phyloP scores from a whole-genome alignment of 2,888 invertebrate genomes.

The Drosophila ochracea region DNA sequence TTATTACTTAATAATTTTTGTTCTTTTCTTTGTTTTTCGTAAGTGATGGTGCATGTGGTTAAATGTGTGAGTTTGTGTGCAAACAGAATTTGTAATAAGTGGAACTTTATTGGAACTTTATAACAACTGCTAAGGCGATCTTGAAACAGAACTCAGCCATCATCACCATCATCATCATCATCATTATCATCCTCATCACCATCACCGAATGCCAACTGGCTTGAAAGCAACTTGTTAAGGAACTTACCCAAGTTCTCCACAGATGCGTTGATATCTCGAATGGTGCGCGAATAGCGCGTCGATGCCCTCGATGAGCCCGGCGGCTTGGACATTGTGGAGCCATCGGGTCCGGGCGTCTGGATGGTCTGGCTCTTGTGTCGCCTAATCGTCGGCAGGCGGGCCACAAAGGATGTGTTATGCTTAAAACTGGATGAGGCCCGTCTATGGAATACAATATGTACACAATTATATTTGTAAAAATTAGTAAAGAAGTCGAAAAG shows the following conservation, averaged over 20 bases:
- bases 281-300: constrained; percentile 87
- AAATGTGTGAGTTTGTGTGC: constrained; percentile 48
- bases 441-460: constrained; percentile 83
- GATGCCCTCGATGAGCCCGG: constrained; percentile 75
- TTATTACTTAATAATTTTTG: constrained; percentile 12
- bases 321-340: constrained; percentile 73
- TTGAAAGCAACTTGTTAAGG: constrained; percentile 11
- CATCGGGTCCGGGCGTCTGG: constrained; percentile 88
- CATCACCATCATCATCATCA: constrained; percentile 26
- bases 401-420: constrained; percentile 97
- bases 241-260: constrained; percentile 90
- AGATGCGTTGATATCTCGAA: constrained; percentile 90
- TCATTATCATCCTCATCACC: not conserved
- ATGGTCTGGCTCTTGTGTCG: constrained; percentile 92
- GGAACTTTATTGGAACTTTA: constrained; percentile 53
- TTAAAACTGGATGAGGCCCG: constrained; percentile 94
- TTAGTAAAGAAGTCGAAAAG: constrained; percentile 14
- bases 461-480: constrained; percentile 25
- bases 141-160: constrained; percentile 40
- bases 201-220: constrained; percentile 35
- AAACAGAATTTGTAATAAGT: constrained; percentile 72
- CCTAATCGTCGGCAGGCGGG: constrained; percentile 94
- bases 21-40: constrained; percentile 12
- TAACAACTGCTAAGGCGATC: constrained; percentile 50
- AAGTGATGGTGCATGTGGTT: constrained; percentile 13